A percentile compares a stretch with the other conserved stretches of the same genome.
These are phyloP conservation scores for Tenualosa thibaudeaui DNA, from an alignment of 2,797 vertebrate genomes.

Conservation along the genomic window DNA sequence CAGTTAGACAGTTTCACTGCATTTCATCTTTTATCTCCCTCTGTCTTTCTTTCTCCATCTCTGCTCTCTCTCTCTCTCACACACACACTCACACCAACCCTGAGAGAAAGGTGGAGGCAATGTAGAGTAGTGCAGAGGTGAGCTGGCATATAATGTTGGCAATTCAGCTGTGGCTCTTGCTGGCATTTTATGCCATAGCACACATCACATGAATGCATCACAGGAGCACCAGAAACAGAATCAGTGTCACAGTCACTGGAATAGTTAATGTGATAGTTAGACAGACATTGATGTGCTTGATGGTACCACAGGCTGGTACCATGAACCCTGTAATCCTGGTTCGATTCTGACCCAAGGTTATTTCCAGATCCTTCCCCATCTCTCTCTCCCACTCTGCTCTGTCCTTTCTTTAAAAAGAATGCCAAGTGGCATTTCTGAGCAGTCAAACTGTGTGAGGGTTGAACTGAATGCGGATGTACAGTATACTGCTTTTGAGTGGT, in stretches of 20 bases:
- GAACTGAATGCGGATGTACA: neutral
- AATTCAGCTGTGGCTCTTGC: neutral
- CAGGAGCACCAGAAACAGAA: neutral
- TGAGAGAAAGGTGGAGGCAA: too few relatives aligned
- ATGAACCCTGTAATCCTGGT: too few relatives aligned
- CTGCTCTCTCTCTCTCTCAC: neutral
- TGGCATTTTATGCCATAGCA: neutral
- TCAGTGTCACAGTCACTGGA: neutral
- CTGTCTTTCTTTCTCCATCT: neutral
- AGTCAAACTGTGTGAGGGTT: neutral
- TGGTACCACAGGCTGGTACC: neutral
- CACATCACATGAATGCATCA: neutral
- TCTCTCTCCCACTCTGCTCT: too few relatives aligned
- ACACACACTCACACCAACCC: neutral
- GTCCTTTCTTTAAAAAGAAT: too few relatives aligned
- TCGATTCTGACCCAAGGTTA: too few relatives aligned
- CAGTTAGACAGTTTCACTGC: neutral
- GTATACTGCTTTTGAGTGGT: neutral
- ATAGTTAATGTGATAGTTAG: neutral
- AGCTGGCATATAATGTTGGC: slow-evolving; percentile 2
- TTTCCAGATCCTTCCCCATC: too few relatives aligned
- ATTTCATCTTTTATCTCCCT: slow-evolving; percentile 29
- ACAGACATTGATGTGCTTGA: neutral
- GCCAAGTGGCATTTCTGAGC: neutral
- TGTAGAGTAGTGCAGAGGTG: slow-evolving; percentile 16